A percentile compares a stretch with the other conserved stretches of the same genome.
phyloP scores from a whole-genome alignment of 2,113 vertebrate species.

The Solea senegalensis region DNA sequence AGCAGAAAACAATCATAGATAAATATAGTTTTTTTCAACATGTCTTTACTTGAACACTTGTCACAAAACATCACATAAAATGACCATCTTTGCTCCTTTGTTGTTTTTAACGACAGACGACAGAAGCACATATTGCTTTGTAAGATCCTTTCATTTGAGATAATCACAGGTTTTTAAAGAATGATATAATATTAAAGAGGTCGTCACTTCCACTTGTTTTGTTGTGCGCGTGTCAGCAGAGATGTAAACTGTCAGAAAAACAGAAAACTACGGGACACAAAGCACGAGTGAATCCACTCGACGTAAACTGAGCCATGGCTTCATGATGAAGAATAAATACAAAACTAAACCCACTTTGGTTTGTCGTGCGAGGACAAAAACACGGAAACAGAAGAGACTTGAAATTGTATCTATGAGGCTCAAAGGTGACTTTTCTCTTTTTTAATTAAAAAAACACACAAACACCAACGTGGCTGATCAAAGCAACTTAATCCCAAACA shows the following conservation, averaged over 20 bases:
- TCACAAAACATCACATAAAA: slow-evolving; percentile 78
- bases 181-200: not conserved
- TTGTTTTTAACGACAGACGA: slow-evolving; percentile 64
- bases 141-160: slow-evolving; percentile 21
- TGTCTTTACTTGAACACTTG: slow-evolving; percentile 75
- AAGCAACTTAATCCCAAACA: too few relatives aligned
- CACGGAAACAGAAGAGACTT: too few relatives aligned
- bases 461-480: too few relatives aligned
- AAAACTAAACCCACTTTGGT: slow-evolving; percentile 48
- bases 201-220: not conserved
- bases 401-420: too few relatives aligned
- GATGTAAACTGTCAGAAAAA: slow-evolving; percentile 13
- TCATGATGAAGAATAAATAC: not conserved
- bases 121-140: slow-evolving; percentile 62
- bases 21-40: slow-evolving; percentile 27
- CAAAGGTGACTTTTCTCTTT: too few relatives aligned
- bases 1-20: not conserved
- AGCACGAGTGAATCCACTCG: slow-evolving; percentile 10
- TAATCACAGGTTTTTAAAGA: slow-evolving; percentile 24
- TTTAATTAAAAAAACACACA: too few relatives aligned
- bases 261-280: not conserved
- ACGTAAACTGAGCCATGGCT: slow-evolving; percentile 8
- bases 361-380: slow-evolving; percentile 15
- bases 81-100: slow-evolving; percentile 53
- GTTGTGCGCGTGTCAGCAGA: not conserved